These are phyloP conservation scores for Etia nguti DNA, from an alignment of 2,113 vertebrate species.

Conservation along the genomic window DNA sequence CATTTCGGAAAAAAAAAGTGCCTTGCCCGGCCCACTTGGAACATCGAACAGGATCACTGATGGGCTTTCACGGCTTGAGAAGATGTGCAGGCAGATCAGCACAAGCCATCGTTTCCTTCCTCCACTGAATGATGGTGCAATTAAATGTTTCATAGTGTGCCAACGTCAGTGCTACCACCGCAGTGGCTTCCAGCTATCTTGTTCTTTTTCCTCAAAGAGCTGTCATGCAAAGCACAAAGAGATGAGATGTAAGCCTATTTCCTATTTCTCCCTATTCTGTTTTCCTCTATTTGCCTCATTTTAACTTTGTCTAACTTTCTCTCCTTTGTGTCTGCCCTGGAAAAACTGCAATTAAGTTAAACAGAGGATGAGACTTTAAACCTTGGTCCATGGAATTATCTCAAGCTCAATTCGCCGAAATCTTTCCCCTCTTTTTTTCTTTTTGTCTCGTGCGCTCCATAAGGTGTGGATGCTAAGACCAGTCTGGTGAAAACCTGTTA, in stretches of 20 bases:
- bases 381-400: background rate
- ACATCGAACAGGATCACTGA: slow-evolving; percentile 38
- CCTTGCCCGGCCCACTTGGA: slow-evolving; percentile 26
- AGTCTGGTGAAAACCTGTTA: background rate
- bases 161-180: slow-evolving; percentile 33
- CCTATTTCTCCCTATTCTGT: background rate
- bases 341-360: background rate
- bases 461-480: background rate
- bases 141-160: slow-evolving; percentile 58
- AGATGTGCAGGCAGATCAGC: slow-evolving; percentile 13
- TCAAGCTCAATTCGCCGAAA: background rate
- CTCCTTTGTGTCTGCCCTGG: background rate
- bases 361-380: slow-evolving; percentile 11
- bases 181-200: slow-evolving; percentile 28
- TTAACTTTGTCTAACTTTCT: background rate
- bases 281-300: slow-evolving; percentile 11
- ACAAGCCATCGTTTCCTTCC: slow-evolving; percentile 21
- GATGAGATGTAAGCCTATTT: background rate
- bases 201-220: slow-evolving; percentile 28
- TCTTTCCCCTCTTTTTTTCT: background rate
- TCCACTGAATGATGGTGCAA: slow-evolving; percentile 45
- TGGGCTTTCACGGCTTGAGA: slow-evolving; percentile 32
- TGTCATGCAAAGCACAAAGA: slow-evolving; percentile 42
- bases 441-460: background rate
- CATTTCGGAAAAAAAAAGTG: slow-evolving; percentile 23